Evolutionary conservation across 2,797 vertebrate species (phyloP), one percentile per base, ranked within the genome.

Genomic region (Semaprochilodus insignis): DNA sequence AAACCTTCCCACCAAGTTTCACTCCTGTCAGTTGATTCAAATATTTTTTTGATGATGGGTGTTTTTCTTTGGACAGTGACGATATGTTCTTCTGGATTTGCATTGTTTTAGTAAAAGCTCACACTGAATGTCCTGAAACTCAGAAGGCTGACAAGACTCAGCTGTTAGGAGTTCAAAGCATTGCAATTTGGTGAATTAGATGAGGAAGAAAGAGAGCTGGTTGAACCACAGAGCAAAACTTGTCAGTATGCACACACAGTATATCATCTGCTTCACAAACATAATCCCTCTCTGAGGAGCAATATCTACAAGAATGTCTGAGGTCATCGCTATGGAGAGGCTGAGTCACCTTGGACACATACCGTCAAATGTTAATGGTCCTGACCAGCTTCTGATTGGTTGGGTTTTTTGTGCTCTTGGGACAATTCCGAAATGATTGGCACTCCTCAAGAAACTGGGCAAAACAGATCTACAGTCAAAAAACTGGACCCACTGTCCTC

Each of bases 281-380:
- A 27, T 40, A 4, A 19, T 40, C 51, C 23, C 55, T 67, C 55
- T 25, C 51, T 48, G 48, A 72, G 75, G 51, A 78, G 59, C 66
- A 66, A 57, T 57, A 78, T 83, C 48, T 78, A 1, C 51, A 65
- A 62, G 44, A n/a, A 82, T 83, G 54, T 78, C 60, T 72, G 59
- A 83, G 81, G 81, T 83, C 48, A 72, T 70, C 0, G 15, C 25
- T 55, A 44, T 44, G 34, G 55, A 75, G 73, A 75, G 34, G 34
- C 34, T 75, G 73, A 75, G 73, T 75, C 74, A 82, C 57, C 57
- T 63, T n/a, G 4, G 44, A 48, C 51, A 59, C 36, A 34, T 17
- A 48, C n/a, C 19, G 31, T 48, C 63, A 55, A 36, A 1, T 17
- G n/a, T 31, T 62, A 74, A 55, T 15, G 51, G 31, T 76, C 19